A percentile compares a stretch with the other conserved stretches of the same genome.
Evolutionary conservation across 1,140 invertebrate genomes (phyloP).

Genomic region (Pissodes strobi): DNA sequence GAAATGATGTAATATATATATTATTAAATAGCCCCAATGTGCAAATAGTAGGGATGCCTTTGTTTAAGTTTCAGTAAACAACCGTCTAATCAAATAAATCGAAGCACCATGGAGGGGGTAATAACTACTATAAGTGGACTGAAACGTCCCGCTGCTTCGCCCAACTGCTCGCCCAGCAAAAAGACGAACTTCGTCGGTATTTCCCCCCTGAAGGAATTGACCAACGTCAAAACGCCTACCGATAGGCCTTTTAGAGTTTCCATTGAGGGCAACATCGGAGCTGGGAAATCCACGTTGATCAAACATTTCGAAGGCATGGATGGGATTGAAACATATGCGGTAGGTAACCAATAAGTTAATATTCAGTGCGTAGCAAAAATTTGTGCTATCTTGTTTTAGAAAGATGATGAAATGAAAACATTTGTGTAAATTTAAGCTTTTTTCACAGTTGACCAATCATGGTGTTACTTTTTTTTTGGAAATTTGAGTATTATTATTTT

Average conservation of each 20-base stretch:
- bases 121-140: slow-evolving; percentile 39
- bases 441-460: no score
- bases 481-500: no score
- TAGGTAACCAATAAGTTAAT: no score
- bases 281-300: slow-evolving; percentile 89
- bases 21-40: no score
- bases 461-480: no score
- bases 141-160: slow-evolving; percentile 33
- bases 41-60: no score
- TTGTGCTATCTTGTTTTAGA: no score
- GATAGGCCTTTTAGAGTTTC: slow-evolving; percentile 63
- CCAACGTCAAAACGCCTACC: slow-evolving; percentile 44
- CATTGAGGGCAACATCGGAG: slow-evolving; percentile 94
- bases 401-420: no score
- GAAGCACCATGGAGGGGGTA: slow-evolving; percentile 39
- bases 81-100: neutral
- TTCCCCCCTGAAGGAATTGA: slow-evolving; percentile 43
- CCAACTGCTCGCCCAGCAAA: slow-evolving; percentile 32
- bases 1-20: no score
- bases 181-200: slow-evolving; percentile 63
- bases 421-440: no score
- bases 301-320: slow-evolving; percentile 73
- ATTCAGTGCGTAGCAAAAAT: neutral
- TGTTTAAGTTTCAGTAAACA: slow-evolving; percentile 13
- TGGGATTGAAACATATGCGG: slow-evolving; percentile 51